Conservation (phyloP, 2,888 invertebrate species). For the Chrysodeixis includens region DNA sequence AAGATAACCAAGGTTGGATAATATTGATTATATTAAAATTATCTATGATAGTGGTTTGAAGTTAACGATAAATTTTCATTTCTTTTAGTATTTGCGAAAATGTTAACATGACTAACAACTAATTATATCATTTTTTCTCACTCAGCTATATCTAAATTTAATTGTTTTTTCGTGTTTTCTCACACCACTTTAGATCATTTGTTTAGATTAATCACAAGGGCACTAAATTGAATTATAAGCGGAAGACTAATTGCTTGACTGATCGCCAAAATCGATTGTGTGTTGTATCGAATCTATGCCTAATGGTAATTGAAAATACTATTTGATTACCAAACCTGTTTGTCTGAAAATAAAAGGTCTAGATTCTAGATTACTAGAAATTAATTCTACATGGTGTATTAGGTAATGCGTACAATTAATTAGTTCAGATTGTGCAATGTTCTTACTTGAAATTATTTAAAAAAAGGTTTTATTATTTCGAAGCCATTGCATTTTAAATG, state of each 20-base stretch:
- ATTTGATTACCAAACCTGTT: neutral
- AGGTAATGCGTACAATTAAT: too few relatives aligned
- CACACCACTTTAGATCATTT: neutral
- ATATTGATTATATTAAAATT: too few relatives aligned
- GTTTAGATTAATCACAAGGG: constrained; percentile 1
- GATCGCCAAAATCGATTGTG: constrained; percentile 2
- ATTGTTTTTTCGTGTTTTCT: neutral
- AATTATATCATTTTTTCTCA: neutral
- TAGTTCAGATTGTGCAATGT: too few relatives aligned
- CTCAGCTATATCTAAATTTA: neutral
- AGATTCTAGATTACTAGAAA: neutral
- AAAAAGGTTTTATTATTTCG: too few relatives aligned
- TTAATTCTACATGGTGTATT: too few relatives aligned
- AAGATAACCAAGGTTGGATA: too few relatives aligned
- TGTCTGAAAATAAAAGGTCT: neutral
- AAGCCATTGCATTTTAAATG: too few relatives aligned
- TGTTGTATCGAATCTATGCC: constrained; percentile 2
- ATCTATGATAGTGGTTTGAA: too few relatives aligned
- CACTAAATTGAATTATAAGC: neutral
- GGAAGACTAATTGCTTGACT: constrained; percentile 5
- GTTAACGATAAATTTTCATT: too few relatives aligned
- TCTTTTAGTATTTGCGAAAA: neutral
- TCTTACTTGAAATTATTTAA: too few relatives aligned
- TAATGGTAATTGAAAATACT: constrained; percentile 4
- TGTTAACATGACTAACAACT: neutral